Conservation (phyloP, 2,888 invertebrate species). For the Hirtodrosophila cameraria region DNA sequence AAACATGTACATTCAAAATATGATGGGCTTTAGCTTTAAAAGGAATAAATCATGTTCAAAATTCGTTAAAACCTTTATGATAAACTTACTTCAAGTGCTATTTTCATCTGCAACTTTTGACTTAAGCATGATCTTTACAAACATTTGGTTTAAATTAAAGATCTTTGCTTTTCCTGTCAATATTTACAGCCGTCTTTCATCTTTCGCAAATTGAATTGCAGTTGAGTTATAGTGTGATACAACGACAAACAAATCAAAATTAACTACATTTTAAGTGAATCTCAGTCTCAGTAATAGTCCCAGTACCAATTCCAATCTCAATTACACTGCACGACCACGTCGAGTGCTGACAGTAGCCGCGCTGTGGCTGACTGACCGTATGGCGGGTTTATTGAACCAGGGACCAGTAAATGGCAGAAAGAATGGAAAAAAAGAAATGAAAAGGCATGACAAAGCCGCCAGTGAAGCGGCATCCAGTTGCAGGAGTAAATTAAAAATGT, state of each 20-base stretch:
- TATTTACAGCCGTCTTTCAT: slow-evolving; percentile 6
- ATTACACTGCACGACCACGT: slow-evolving; percentile 5
- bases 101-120: no score
- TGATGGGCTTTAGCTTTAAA: no score
- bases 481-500: slow-evolving; percentile 71
- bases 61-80: no score
- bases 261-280: slow-evolving; percentile 61
- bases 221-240: no score
- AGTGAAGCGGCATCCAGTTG: slow-evolving; percentile 41
- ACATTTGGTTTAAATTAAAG: no score
- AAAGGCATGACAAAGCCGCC: slow-evolving; percentile 33
- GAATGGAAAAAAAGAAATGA: background rate
- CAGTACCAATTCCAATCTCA: slow-evolving; percentile 18
- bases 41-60: no score
- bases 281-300: slow-evolving; percentile 16
- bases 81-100: no score
- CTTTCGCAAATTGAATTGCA: slow-evolving; percentile 4
- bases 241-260: slow-evolving; percentile 56
- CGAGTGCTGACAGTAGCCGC: slow-evolving; percentile 10
- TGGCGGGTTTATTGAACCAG: slow-evolving; percentile 67
- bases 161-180: slow-evolving; percentile 7
- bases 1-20: no score
- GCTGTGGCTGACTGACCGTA: slow-evolving; percentile 43
- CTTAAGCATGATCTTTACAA: no score
- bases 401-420: slow-evolving; percentile 13